Conservation (phyloP, 1,140 invertebrate species). For the Apocrypta bakeri region DNA sequence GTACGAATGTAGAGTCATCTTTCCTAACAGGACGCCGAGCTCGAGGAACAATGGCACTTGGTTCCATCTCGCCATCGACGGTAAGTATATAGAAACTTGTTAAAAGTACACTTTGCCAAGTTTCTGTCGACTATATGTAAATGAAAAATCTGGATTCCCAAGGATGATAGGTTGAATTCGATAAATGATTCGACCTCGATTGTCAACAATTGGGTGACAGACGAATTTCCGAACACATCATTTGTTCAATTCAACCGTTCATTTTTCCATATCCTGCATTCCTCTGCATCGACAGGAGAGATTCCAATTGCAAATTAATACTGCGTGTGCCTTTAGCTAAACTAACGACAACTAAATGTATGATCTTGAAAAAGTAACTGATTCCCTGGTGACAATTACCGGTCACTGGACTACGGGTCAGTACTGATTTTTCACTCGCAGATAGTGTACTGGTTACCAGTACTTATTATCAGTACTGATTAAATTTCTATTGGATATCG, state of each 20-base stretch:
- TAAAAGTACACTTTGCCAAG: no score
- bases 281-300: background rate
- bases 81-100: conserved; percentile 77
- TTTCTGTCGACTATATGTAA: no score
- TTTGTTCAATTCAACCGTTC: conserved; percentile 26
- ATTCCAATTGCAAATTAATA: conserved; percentile 26
- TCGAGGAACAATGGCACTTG: conserved; percentile 91
- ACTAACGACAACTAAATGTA: no score
- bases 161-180: no score
- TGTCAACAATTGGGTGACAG: background rate
- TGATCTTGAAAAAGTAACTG: background rate
- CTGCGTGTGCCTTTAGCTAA: conserved; percentile 4
- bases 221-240: background rate
- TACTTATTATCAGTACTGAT: no score
- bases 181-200: background rate
- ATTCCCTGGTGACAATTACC: background rate
- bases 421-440: no score
- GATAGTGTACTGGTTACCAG: no score
- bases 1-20: conserved; percentile 92
- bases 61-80: conserved; percentile 90
- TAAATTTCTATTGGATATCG: no score
- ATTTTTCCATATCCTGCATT: conserved; percentile 21
- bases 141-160: no score
- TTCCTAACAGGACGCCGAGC: conserved; percentile 89
- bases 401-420: no score